phyloP scores from a whole-genome alignment of 1,140 invertebrate species.

The Glomeris maerens region DNA sequence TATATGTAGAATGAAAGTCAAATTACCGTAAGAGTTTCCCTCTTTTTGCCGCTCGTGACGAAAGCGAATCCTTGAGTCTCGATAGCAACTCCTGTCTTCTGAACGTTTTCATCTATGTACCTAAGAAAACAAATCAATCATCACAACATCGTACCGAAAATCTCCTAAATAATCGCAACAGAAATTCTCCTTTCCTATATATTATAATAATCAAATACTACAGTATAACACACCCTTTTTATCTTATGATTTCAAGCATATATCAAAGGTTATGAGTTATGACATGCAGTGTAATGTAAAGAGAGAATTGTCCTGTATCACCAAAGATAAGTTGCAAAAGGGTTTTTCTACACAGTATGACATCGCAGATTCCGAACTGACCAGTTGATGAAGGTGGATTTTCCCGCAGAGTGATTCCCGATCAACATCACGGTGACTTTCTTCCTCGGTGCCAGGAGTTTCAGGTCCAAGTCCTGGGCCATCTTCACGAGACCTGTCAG shows the following conservation, averaged over 20 bases:
- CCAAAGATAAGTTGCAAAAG: too few relatives aligned
- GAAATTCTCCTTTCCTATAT: not conserved
- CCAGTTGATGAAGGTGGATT: constrained; percentile 50
- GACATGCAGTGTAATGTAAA: too few relatives aligned
- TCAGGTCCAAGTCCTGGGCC: constrained; percentile 35
- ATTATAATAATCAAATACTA: not conserved
- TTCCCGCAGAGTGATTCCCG: constrained; percentile 49
- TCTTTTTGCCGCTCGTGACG: constrained; percentile 41
- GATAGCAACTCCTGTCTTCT: constrained; percentile 46
- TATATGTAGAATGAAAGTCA: not conserved
- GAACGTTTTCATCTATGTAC: constrained; percentile 47
- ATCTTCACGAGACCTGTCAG: constrained; percentile 39
- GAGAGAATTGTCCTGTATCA: too few relatives aligned
- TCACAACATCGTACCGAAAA: not conserved
- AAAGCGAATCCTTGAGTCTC: constrained; percentile 46
- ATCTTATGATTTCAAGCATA: too few relatives aligned
- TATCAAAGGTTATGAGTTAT: too few relatives aligned
- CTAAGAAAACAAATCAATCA: constrained; percentile 22
- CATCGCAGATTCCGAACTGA: too few relatives aligned
- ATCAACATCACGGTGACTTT: constrained; percentile 45
- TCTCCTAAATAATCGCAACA: not conserved
- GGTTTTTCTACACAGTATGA: too few relatives aligned
- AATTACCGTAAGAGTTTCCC: constrained; percentile 41
- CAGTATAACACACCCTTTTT: not conserved
- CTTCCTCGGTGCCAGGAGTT: constrained; percentile 40